Conservation (phyloP, 2,113 vertebrate species). For the Bujurquina vittata region DNA sequence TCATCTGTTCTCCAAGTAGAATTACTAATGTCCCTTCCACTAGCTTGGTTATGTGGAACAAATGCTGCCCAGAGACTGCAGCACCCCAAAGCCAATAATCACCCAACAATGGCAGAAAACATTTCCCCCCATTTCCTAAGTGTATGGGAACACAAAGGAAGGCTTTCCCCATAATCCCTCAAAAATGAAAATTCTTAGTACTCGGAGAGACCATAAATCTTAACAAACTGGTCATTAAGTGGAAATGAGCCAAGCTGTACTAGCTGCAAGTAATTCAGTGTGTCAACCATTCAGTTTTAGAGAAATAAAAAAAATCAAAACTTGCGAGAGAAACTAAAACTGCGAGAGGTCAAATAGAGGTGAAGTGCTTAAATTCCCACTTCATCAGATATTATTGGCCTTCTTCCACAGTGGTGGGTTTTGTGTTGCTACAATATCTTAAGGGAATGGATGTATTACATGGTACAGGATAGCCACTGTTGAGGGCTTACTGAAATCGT, state of each 20-base stretch:
- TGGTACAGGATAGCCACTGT: slow-evolving; percentile 38
- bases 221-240: slow-evolving; percentile 50
- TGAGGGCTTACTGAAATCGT: slow-evolving; percentile 53
- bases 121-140: background rate
- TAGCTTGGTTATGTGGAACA: slow-evolving; percentile 1
- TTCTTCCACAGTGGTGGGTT: slow-evolving; percentile 27
- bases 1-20: background rate
- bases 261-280: slow-evolving; percentile 33
- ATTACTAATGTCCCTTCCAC: background rate
- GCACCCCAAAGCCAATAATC: slow-evolving; percentile 22
- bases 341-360: slow-evolving; percentile 15
- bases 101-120: slow-evolving; percentile 12
- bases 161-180: slow-evolving; percentile 32
- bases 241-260: slow-evolving; percentile 43
- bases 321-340: slow-evolving; percentile 15
- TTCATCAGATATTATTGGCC: slow-evolving; percentile 25
- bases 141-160: slow-evolving; percentile 23
- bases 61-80: slow-evolving; percentile 18
- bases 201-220: slow-evolving; percentile 53
- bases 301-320: background rate
- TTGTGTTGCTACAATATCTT: slow-evolving; percentile 33
- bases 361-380: slow-evolving; percentile 26
- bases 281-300: slow-evolving; percentile 1
- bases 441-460: slow-evolving; percentile 45
- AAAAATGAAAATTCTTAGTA: slow-evolving; percentile 44